Percentiles rank a stretch among this genome's conserved stretches.
These are phyloP conservation scores for Drosophila willistoni DNA, from an alignment of 1,140 invertebrate genomes.

Conservation along the genomic window DNA sequence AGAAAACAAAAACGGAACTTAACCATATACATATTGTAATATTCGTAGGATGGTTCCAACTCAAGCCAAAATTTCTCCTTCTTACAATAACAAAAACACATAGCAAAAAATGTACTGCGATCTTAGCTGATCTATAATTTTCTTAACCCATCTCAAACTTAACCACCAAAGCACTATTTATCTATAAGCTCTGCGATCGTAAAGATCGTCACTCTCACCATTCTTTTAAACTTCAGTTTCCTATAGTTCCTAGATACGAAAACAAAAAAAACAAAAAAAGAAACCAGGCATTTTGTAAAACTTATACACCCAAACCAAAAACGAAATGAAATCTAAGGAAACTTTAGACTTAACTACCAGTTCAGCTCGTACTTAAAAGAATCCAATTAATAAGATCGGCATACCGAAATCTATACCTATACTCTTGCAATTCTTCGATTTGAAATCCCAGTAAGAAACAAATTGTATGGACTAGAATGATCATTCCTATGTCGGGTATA, in stretches of 20 bases:
- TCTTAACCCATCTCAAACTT: conserved; percentile 15
- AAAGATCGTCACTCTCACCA: conserved; percentile 10
- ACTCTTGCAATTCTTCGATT: not conserved
- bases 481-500: not conserved
- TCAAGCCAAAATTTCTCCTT: conserved; percentile 1
- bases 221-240: conserved; percentile 4
- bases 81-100: conserved; percentile 1
- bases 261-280: not conserved
- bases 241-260: conserved; percentile 6
- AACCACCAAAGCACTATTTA: conserved; percentile 23
- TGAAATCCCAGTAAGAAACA: not conserved
- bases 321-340: not conserved
- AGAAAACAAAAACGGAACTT: not conserved
- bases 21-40: not conserved
- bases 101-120: conserved; percentile 15
- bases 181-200: not conserved
- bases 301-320: not conserved
- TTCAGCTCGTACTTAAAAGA: not conserved
- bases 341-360: not conserved
- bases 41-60: not conserved
- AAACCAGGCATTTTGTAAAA: not conserved
- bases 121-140: conserved; percentile 10
- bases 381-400: not conserved
- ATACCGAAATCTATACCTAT: not conserved
- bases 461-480: not conserved